Evolutionary conservation across 2,113 vertebrate genomes (phyloP).

Genomic region (Varanus salvator): DNA sequence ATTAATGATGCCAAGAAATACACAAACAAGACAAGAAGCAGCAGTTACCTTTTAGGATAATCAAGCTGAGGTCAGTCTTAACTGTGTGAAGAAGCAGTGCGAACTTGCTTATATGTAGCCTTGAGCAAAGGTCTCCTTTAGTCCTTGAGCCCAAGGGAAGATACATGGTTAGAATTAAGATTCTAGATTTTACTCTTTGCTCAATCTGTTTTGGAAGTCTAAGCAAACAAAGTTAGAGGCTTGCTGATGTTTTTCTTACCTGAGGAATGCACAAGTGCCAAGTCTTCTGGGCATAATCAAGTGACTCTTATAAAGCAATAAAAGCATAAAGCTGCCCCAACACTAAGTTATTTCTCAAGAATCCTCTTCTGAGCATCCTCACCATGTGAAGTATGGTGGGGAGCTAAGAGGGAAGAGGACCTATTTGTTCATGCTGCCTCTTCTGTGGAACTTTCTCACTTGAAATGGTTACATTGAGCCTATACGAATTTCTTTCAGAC

Average conservation of each 20-base stretch:
- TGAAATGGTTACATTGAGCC: background rate
- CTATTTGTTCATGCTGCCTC: background rate
- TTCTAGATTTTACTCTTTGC: background rate
- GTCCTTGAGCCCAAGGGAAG: background rate
- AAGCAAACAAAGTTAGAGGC: conserved; percentile 14
- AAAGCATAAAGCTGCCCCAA: conserved; percentile 8
- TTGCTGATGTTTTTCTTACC: background rate
- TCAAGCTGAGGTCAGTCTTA: background rate
- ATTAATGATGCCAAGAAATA: background rate
- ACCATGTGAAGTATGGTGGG: background rate
- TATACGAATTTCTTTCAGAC: background rate
- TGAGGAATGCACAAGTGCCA: background rate
- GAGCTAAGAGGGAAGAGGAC: background rate
- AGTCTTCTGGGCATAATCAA: background rate
- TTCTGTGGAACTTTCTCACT: background rate
- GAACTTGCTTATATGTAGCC: background rate
- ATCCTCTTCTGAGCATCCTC: background rate
- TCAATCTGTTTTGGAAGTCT: background rate
- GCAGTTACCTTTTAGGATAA: background rate
- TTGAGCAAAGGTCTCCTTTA: background rate
- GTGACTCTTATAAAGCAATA: background rate
- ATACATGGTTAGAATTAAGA: background rate
- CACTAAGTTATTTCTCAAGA: background rate
- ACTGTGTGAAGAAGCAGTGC: background rate
- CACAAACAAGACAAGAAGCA: background rate